Percentiles rank a stretch among this genome's conserved stretches.
Conservation (phyloP, 2,888 invertebrate species). For the Hirtodrosophila confusa region DNA sequence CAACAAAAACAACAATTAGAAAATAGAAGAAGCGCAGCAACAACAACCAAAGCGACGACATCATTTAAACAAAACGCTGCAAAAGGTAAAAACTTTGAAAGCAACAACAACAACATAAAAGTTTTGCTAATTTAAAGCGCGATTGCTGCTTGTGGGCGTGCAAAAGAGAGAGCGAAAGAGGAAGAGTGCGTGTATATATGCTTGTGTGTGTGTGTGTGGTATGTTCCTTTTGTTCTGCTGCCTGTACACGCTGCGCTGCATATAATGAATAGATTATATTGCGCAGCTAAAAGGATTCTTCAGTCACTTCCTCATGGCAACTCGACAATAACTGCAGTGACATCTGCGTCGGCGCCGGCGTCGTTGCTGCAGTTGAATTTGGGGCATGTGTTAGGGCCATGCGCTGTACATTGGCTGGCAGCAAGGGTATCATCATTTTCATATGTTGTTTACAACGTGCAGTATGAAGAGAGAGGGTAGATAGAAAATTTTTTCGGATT, state of each 20-base stretch:
- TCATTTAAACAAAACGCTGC: constrained; percentile 61
- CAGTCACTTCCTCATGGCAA: constrained; percentile 57
- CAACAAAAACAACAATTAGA: constrained; percentile 24
- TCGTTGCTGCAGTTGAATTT: constrained; percentile 52
- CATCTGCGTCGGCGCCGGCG: constrained; percentile 52
- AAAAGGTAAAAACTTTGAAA: constrained; percentile 36
- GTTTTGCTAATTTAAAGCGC: constrained; percentile 71
- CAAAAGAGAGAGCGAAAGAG: constrained; percentile 10
- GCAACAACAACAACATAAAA: constrained; percentile 24
- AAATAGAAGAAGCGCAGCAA: constrained; percentile 26
- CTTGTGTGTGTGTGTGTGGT: constrained; percentile 10
- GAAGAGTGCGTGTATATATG: not conserved
- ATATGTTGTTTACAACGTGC: not conserved
- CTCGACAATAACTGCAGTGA: constrained; percentile 55
- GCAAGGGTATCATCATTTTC: not conserved
- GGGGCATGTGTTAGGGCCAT: constrained; percentile 50
- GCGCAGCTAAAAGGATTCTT: constrained; percentile 77
- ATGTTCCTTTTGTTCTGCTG: constrained; percentile 29
- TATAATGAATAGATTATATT: constrained; percentile 74
- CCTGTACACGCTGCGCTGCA: constrained; percentile 64
- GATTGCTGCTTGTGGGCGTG: constrained; percentile 37
- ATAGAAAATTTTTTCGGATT: no score
- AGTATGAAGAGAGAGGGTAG: no score
- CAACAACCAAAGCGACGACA: constrained; percentile 40
- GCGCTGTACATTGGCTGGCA: not conserved